Percentiles rank a stretch among this genome's conserved stretches.
These are phyloP conservation scores for Bufo gargarizans DNA, from an alignment of 2,113 vertebrate genomes.

Conservation along the genomic window DNA sequence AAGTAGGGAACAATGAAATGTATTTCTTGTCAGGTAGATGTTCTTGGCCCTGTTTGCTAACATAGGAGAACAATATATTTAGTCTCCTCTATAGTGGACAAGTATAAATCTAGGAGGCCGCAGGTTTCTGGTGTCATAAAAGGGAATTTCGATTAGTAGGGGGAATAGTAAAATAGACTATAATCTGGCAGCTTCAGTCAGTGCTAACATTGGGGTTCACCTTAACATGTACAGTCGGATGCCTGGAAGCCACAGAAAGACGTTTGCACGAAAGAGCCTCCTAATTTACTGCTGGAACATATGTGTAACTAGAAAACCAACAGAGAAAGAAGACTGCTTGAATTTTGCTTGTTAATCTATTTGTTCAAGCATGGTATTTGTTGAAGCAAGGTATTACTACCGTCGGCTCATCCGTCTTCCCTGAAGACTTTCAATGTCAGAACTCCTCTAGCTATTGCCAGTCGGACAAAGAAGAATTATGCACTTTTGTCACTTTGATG, in stretches of 20 bases:
- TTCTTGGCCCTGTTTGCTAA: slow-evolving; percentile 2
- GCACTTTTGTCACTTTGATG: slow-evolving; percentile 10
- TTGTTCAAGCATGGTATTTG: slow-evolving; percentile 20
- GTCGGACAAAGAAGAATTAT: neutral
- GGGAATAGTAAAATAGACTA: neutral
- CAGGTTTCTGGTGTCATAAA: neutral
- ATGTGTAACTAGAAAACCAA: neutral
- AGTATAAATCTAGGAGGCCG: neutral
- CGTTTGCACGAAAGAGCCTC: neutral
- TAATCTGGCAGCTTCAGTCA: neutral
- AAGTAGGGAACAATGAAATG: slow-evolving; percentile 55
- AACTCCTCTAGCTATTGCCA: slow-evolving; percentile 15
- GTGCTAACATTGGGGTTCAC: slow-evolving; percentile 12
- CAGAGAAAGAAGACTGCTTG: neutral
- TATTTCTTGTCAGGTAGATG: neutral
- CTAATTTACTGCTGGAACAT: neutral
- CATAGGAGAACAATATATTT: neutral
- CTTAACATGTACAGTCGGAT: slow-evolving; percentile 7
- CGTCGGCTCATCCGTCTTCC: slow-evolving; percentile 36
- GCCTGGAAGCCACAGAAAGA: neutral
- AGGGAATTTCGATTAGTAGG: neutral
- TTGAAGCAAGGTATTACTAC: slow-evolving; percentile 19
- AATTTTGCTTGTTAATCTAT: slow-evolving; percentile 38
- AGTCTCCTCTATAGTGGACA: neutral
- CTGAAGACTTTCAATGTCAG: slow-evolving; percentile 16